Evolutionary conservation across 2,888 invertebrate species (phyloP).

Genomic region (Argyresthia goedartella): DNA sequence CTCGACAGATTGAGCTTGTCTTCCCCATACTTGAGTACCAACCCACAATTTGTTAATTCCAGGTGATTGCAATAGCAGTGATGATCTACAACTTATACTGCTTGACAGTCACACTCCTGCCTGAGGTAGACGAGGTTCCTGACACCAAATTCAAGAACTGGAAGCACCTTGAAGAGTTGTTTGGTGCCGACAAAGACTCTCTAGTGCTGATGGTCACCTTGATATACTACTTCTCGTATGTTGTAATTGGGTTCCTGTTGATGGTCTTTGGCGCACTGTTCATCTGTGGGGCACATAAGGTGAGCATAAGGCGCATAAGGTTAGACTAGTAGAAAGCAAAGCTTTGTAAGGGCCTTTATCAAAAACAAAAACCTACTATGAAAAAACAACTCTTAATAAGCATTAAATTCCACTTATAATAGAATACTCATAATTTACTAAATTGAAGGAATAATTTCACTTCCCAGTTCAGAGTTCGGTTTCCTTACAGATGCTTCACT

Average conservation of each 20-base stretch:
- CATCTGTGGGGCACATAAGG: constrained; percentile 53
- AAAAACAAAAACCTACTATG: too few species aligned
- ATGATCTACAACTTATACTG: constrained; percentile 44
- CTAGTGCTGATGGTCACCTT: constrained; percentile 36
- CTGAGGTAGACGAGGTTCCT: constrained; percentile 24
- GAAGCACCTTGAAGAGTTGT: constrained; percentile 47
- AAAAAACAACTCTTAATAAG: too few species aligned
- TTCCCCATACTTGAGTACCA: too few species aligned
- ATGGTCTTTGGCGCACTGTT: constrained; percentile 42
- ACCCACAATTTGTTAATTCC: constrained; percentile 7
- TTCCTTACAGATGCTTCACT: too few species aligned
- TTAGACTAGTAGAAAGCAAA: constrained; percentile 1
- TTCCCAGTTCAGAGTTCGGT: too few species aligned
- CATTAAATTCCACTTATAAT: too few species aligned
- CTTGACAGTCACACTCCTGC: constrained; percentile 37
- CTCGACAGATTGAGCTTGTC: too few species aligned
- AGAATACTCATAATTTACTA: too few species aligned
- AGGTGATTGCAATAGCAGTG: constrained; percentile 50
- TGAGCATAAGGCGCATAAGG: constrained; percentile 17
- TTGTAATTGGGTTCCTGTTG: constrained; percentile 36
- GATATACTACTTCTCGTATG: constrained; percentile 44
- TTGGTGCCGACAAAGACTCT: constrained; percentile 37
- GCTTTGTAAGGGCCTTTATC: too few species aligned
- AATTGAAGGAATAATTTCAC: too few species aligned
- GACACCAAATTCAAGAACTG: constrained; percentile 42